Percentiles rank a stretch among this genome's conserved stretches.
Conservation (phyloP, 2,113 vertebrate genomes). For the Tragelaphus scriptus region DNA sequence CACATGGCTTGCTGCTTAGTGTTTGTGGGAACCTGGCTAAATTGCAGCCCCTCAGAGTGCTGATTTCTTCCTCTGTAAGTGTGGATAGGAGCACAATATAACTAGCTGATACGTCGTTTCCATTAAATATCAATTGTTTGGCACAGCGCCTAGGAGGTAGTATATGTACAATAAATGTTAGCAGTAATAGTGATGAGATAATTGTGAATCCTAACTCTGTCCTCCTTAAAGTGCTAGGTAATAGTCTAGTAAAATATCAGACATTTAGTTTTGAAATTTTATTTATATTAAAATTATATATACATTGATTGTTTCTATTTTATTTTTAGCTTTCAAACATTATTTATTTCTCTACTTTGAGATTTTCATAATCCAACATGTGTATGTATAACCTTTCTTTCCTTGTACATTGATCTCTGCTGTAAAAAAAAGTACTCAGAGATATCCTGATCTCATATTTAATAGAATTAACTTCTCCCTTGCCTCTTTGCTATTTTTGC, state of each 20-base stretch:
- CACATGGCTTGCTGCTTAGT: not conserved
- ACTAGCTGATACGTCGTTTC: not conserved
- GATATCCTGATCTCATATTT: not conserved
- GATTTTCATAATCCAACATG: not conserved
- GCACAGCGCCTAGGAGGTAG: not conserved
- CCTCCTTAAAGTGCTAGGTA: not conserved
- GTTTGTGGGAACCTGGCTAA: not conserved
- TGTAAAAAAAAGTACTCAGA: not conserved
- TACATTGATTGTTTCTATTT: not conserved
- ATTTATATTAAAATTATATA: not conserved
- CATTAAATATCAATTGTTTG: not conserved
- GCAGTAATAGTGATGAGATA: not conserved
- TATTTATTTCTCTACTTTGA: not conserved
- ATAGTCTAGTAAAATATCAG: not conserved
- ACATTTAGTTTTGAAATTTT: not conserved
- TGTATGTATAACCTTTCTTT: slow-evolving; percentile 17
- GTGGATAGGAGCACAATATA: not conserved
- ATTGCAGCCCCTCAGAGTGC: not conserved
- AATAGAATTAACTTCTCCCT: not conserved
- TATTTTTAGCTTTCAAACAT: slow-evolving; percentile 21
- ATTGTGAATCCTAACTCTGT: not conserved
- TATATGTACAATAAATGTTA: not conserved
- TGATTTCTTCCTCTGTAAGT: not conserved
- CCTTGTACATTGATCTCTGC: not conserved
- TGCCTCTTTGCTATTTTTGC: not conserved